Evolutionary conservation across 2,888 invertebrate species (phyloP).

Genomic region (Xestia xanthographa): DNA sequence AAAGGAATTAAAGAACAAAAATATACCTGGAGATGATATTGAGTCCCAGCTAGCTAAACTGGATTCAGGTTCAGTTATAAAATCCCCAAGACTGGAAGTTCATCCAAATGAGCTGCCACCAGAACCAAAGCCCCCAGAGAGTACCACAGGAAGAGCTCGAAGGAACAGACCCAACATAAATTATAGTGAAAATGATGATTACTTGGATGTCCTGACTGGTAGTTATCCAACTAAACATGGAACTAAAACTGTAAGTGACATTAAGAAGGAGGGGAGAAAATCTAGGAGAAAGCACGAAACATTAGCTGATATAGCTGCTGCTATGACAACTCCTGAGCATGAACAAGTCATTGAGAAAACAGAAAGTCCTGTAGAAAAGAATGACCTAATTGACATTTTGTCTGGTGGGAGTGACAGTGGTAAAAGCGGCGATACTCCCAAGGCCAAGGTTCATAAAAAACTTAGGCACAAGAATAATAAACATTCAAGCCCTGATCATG

Average conservation of each 20-base stretch:
- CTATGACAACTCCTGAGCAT: conserved; percentile 71
- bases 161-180: conserved; percentile 88
- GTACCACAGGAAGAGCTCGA: conserved; percentile 81
- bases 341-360: conserved; percentile 73
- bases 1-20: conserved; percentile 75
- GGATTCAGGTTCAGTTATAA: conserved; percentile 77
- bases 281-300: conserved; percentile 82
- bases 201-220: conserved; percentile 87
- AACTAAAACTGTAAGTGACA: conserved; percentile 84
- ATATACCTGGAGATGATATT: conserved; percentile 79
- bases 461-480: conserved; percentile 80
- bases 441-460: conserved; percentile 81
- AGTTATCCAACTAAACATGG: conserved; percentile 78
- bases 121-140: conserved; percentile 87
- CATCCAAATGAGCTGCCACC: conserved; percentile 82
- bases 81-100: conserved; percentile 80
- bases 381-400: conserved; percentile 82
- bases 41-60: conserved; percentile 83
- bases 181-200: conserved; percentile 91
- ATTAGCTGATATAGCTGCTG: conserved; percentile 68
- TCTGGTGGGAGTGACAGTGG: conserved; percentile 78
- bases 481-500: conserved; percentile 79
- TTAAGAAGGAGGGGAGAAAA: conserved; percentile 85
- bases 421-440: conserved; percentile 74
- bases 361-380: conserved; percentile 78